Base-by-base conservation (phyloP, 2,888 invertebrate genomes). In the Ornithoptera alexandrae region DNA sequence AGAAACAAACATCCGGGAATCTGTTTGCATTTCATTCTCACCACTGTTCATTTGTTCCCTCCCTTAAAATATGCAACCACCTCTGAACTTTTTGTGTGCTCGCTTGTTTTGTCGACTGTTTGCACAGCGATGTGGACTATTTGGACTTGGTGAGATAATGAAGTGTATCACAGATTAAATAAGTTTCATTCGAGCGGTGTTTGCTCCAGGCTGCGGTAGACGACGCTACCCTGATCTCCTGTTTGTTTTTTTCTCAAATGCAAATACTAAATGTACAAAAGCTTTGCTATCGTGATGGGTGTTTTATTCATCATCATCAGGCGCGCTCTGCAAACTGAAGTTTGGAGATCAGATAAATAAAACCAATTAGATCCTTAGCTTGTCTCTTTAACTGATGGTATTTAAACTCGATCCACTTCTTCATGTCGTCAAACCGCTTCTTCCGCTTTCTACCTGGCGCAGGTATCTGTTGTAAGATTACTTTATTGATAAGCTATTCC, bases 71-170 rank as follows among this genome's bases (percentile, higher is more conserved):
- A 71, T 71, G 74, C 70, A 71, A 69, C 73, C 77, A 71, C 74
- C 71, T 68, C 72, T 72, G 75, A 81, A 81, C 72, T 81, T 81
- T 82, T 84, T 83, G 83, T 86, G 84, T 77, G 74, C 69, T 74
- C 64, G 73, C 70, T 69, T 71, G 72, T 74, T 75, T 76, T 75
- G 73, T 76, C 66, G 67, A 66, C 66, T 84, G 79, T 84, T 83
- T 83, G 78, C 71, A 65, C 71, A 76, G 72, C 79, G 87, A 87
- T 85, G 84, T 72, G 73, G 80, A 84, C 85, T 85, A 87, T 86
- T 84, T 72, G 73, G 80, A 84, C 85, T 85, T 81, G 84, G 82
- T 82, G 81, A 78, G 82, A 82, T 82, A 83, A 81, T 83, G 79
- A 81, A 79, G 69, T 67, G 73, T 79, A 73, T 74, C 72, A 74